A percentile compares a stretch with the other conserved stretches of the same genome.
Conservation (phyloP, 2,888 invertebrate genomes). For the Formica aserva region DNA sequence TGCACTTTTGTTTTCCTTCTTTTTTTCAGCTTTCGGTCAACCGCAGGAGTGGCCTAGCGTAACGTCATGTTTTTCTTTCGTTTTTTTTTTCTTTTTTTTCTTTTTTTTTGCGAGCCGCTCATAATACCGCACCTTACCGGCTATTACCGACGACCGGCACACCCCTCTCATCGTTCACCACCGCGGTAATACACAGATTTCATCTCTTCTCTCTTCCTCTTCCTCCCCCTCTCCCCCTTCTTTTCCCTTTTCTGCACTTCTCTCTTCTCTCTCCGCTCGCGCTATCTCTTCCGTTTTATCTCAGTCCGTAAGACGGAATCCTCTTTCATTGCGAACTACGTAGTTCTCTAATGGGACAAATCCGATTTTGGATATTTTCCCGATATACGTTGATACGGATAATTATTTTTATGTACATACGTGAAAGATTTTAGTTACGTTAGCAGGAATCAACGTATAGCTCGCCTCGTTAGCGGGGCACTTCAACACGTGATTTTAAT, state of each 20-base stretch:
- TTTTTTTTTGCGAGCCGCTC: slow-evolving; percentile 68
- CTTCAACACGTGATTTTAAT: slow-evolving; percentile 26
- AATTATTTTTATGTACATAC: background rate
- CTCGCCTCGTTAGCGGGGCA: slow-evolving; percentile 1
- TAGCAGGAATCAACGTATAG: background rate
- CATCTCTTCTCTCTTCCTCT: slow-evolving; percentile 38
- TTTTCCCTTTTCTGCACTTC: background rate
- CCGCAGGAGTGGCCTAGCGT: slow-evolving; percentile 77
- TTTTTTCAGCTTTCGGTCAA: slow-evolving; percentile 66
- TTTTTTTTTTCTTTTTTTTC: slow-evolving; percentile 60
- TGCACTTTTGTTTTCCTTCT: slow-evolving; percentile 43
- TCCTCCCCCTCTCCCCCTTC: background rate
- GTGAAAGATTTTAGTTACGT: background rate
- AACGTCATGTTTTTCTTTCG: slow-evolving; percentile 74
- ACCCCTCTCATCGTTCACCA: slow-evolving; percentile 80
- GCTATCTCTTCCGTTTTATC: slow-evolving; percentile 47
- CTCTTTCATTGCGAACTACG: background rate
- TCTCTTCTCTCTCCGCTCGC: slow-evolving; percentile 47
- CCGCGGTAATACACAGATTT: slow-evolving; percentile 61
- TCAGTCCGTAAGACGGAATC: slow-evolving; percentile 13
- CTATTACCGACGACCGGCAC: slow-evolving; percentile 75
- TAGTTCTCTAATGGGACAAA: slow-evolving; percentile 18
- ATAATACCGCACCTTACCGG: slow-evolving; percentile 80
- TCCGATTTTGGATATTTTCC: background rate
- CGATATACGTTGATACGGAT: background rate